phyloP scores from a whole-genome alignment of 2,797 vertebrate species.

The Todus mexicanus region DNA sequence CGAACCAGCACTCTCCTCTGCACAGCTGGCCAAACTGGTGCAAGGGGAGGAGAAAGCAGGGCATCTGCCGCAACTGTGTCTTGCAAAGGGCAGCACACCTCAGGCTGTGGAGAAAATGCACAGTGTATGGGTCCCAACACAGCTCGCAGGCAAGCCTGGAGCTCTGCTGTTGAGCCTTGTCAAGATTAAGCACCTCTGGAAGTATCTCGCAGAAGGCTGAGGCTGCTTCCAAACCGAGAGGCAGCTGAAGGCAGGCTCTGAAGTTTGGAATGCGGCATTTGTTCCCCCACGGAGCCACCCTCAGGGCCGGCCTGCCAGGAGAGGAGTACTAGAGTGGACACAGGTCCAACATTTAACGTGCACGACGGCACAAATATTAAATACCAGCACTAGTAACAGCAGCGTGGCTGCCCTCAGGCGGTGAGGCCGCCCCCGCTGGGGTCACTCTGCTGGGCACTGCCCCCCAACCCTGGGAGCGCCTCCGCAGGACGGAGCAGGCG shows the following conservation, averaged over 20 bases:
- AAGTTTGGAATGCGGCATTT: background rate
- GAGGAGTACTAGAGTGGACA: background rate
- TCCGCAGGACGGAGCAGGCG: too few relatives aligned
- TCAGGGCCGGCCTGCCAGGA: background rate
- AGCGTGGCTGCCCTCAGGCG: background rate
- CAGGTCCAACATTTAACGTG: background rate
- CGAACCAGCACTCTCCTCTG: accelerated
- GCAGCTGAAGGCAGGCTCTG: background rate
- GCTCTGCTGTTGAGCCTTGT: background rate
- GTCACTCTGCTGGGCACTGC: too few relatives aligned
- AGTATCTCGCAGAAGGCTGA: background rate
- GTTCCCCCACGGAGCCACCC: background rate
- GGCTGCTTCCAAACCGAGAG: background rate
- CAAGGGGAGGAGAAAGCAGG: background rate
- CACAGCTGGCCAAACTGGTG: background rate
- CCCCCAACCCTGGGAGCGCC: too few relatives aligned
- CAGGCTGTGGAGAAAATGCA: background rate
- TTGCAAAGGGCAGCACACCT: background rate
- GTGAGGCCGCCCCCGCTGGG: too few relatives aligned
- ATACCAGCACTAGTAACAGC: constrained; percentile 34
- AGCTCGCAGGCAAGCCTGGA: background rate
- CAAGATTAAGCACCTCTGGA: background rate
- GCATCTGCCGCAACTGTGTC: accelerated
- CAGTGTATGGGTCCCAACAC: accelerated
- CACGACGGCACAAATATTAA: constrained; percentile 4